Conservation (phyloP, 2,888 invertebrate genomes). For the Acanthosepion esculentum region DNA sequence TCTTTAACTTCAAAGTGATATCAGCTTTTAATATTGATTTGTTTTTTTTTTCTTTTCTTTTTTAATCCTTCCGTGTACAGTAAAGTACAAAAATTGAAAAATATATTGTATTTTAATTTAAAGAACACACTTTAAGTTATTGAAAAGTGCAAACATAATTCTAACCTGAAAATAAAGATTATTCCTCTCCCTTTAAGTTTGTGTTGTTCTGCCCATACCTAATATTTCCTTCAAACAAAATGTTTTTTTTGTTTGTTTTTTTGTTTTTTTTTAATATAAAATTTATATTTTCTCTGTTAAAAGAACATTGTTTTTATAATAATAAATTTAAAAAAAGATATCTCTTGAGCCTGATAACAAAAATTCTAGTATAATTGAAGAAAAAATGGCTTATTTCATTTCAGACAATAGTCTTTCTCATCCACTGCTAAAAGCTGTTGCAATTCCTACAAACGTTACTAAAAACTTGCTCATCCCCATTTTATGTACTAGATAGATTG, state of each 20-base stretch:
- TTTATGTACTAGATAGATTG: neutral
- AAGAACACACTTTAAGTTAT: neutral
- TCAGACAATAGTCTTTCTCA: neutral
- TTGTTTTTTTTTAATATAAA: neutral
- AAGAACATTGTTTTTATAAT: no score
- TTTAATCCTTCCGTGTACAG: no score
- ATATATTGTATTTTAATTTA: neutral
- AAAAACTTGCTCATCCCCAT: neutral
- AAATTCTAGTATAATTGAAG: neutral
- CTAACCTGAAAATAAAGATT: constrained; percentile 16
- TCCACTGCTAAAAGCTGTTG: neutral
- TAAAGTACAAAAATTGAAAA: neutral
- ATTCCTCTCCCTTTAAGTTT: neutral
- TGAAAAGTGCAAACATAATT: neutral
- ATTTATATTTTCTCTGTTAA: neutral
- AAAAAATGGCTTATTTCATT: neutral
- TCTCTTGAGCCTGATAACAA: neutral
- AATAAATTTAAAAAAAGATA: neutral
- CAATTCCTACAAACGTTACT: neutral
- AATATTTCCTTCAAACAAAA: neutral
- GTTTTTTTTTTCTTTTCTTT: neutral
- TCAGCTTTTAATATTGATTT: neutral
- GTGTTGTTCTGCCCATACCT: neutral
- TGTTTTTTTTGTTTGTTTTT: no score
- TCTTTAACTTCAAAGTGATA: neutral